Evolutionary conservation across 2,797 vertebrate genomes (phyloP).

Genomic region (Chaunax sp.): DNA sequence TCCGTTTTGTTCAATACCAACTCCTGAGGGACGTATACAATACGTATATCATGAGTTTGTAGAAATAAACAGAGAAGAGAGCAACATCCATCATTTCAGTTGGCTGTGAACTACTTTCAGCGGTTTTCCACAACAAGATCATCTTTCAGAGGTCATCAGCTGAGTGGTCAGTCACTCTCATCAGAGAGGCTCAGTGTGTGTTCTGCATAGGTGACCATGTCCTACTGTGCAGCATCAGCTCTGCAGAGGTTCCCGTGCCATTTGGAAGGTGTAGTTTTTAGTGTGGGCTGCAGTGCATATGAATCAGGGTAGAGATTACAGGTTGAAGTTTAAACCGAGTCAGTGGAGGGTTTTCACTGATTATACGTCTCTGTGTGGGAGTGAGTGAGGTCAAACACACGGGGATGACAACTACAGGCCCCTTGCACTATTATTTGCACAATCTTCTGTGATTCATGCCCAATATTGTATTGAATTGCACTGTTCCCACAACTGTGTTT

Average conservation of each 20-base stretch:
- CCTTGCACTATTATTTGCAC: too few relatives aligned
- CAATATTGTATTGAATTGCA: too few relatives aligned
- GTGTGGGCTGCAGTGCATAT: background rate
- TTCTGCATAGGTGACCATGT: background rate
- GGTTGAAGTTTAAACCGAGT: constrained; percentile 7
- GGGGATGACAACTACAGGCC: too few relatives aligned
- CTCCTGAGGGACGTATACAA: background rate
- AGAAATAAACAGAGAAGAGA: too few relatives aligned
- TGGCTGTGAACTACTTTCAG: background rate
- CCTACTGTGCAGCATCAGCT: background rate
- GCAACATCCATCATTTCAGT: background rate
- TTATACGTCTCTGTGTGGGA: too few relatives aligned
- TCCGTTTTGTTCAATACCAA: too few relatives aligned
- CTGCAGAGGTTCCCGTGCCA: background rate
- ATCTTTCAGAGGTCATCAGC: constrained; percentile 17
- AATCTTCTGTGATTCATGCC: too few relatives aligned
- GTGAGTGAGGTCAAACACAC: too few relatives aligned
- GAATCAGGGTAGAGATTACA: constrained; percentile 6
- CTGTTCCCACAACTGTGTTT: too few relatives aligned
- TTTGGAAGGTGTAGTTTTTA: constrained; percentile 3
- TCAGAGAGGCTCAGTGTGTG: constrained; percentile 4
- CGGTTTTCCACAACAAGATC: background rate
- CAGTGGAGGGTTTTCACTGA: too few relatives aligned
- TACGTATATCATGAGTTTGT: too few relatives aligned
- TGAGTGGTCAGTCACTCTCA: constrained; percentile 2